phyloP scores from a whole-genome alignment of 92 coral and sea anemone genomes.

The Phenganax stokvisi region DNA sequence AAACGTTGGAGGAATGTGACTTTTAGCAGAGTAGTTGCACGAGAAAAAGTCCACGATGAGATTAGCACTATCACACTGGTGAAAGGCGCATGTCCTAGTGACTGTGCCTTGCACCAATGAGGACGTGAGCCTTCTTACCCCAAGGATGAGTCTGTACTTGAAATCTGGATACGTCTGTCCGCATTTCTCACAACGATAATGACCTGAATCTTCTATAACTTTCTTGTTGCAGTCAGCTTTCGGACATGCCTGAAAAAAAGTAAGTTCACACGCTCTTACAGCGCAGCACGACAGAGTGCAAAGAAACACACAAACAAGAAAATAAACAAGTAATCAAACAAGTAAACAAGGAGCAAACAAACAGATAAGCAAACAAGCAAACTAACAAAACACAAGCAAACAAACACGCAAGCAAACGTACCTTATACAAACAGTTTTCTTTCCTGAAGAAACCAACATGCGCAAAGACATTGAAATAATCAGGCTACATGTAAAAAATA shows the following conservation, averaged over 20 bases:
- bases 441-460: constrained; percentile 64
- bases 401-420: constrained; percentile 4
- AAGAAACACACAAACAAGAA: too few species aligned
- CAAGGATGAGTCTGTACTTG: constrained; percentile 74
- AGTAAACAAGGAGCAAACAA: neutral
- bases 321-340: too few species aligned
- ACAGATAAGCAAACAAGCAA: neutral
- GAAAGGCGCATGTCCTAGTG: too few species aligned
- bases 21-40: too few species aligned
- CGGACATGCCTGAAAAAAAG: constrained; percentile 67
- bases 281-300: too few species aligned
- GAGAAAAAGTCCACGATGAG: too few species aligned
- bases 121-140: constrained; percentile 31
- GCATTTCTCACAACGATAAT: constrained; percentile 89
- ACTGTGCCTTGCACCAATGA: too few species aligned
- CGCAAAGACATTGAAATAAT: constrained; percentile 63
- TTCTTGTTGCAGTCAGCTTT: constrained; percentile 85
- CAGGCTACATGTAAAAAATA: constrained; percentile 53
- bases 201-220: constrained; percentile 77
- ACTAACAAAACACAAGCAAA: neutral
- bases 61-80: too few species aligned
- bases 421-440: constrained; percentile 90
- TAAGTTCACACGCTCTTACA: neutral
- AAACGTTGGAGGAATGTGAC: too few species aligned
- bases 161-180: constrained; percentile 64